Evolutionary conservation across 2,888 invertebrate species (phyloP).

Genomic region (Chymomyza procnemis): DNA sequence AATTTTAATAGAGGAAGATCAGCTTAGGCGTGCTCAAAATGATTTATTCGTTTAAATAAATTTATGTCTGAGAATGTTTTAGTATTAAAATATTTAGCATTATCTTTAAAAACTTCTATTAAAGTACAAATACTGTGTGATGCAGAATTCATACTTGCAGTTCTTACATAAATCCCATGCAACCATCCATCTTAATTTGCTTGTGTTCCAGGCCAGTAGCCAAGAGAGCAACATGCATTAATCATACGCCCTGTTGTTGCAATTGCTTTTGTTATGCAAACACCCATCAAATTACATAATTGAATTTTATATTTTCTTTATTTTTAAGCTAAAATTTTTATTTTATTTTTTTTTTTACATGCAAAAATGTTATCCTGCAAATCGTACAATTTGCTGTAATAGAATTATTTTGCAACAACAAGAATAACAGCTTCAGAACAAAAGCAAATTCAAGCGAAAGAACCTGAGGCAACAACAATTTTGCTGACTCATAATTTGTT

Average conservation of each 20-base stretch:
- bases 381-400: conserved; percentile 45
- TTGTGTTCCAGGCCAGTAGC: not conserved
- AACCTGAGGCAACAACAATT: not conserved
- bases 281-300: conserved; percentile 53
- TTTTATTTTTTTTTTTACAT: conserved; percentile 29
- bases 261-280: conserved; percentile 18
- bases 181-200: not conserved
- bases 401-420: conserved; percentile 51
- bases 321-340: conserved; percentile 32
- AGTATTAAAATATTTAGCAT: no score
- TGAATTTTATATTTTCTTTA: conserved; percentile 51
- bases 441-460: conserved; percentile 42
- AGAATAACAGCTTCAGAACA: conserved; percentile 10
- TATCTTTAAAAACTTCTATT: no score
- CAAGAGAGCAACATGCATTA: conserved; percentile 43
- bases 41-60: no score
- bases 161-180: not conserved
- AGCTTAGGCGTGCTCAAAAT: no score
- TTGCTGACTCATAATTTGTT: conserved; percentile 58
- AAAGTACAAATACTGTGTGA: no score
- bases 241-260: conserved; percentile 46
- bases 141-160: not conserved
- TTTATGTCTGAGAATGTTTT: no score
- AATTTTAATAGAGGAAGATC: no score
- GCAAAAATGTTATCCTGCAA: conserved; percentile 43